A percentile compares a stretch with the other conserved stretches of the same genome.
These are phyloP conservation scores for Parasteatoda tepidariorum DNA, from an alignment of 1,140 invertebrate genomes.

Conservation along the genomic window DNA sequence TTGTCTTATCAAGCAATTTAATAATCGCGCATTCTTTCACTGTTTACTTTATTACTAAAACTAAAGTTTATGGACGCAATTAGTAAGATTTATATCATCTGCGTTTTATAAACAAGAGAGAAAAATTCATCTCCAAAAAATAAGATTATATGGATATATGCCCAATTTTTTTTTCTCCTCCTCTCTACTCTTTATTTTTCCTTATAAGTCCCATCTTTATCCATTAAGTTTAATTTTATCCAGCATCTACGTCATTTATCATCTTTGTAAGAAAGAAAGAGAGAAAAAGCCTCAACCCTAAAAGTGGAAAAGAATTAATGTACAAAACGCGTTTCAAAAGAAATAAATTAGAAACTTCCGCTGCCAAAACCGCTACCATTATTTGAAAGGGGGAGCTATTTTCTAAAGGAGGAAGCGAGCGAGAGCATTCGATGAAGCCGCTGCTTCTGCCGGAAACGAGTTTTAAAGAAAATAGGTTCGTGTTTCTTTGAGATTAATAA, in stretches of 20 bases:
- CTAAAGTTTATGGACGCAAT: constrained; percentile 44
- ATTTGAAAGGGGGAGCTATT: constrained; percentile 21
- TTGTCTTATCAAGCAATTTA: constrained; percentile 49
- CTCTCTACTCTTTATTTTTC: not conserved
- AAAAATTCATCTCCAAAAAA: constrained; percentile 42
- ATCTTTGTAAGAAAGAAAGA: constrained; percentile 4
- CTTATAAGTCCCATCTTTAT: constrained; percentile 22
- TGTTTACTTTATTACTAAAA: constrained; percentile 39
- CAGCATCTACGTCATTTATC: constrained; percentile 37
- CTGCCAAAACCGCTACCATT: constrained; percentile 31
- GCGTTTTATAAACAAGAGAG: constrained; percentile 47
- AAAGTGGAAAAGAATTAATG: constrained; percentile 29
- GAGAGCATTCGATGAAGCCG: constrained; percentile 2
- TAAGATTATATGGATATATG: constrained; percentile 7
- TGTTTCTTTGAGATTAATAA: constrained; percentile 53
- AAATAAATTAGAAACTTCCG: constrained; percentile 52
- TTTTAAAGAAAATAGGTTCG: constrained; percentile 26
- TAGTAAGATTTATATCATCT: constrained; percentile 45
- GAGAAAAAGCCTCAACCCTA: not conserved
- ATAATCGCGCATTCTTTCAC: constrained; percentile 21
- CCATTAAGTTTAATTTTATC: constrained; percentile 57
- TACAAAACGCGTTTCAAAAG: not conserved
- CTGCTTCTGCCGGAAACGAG: not conserved
- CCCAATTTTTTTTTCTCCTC: not conserved
- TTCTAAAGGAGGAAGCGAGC: not conserved